A percentile compares a stretch with the other conserved stretches of the same genome.
phyloP scores from a whole-genome alignment of 2,797 vertebrate species.

The Myotis myotis region DNA sequence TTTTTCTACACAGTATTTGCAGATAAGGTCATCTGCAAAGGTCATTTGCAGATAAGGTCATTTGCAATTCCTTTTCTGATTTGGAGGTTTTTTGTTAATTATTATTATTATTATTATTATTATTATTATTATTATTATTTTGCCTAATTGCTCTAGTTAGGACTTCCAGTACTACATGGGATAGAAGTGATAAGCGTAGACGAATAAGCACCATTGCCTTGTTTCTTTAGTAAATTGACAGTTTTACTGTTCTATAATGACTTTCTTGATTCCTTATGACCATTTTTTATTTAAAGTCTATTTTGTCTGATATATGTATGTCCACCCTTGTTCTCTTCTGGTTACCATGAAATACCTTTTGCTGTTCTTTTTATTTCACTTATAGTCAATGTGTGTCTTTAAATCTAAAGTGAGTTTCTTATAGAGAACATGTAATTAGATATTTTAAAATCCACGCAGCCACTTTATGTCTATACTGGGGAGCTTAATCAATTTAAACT shows the following conservation, averaged over 20 bases:
- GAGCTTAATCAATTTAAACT: not conserved
- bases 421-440: not conserved
- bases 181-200: not conserved
- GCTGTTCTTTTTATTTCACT: not conserved
- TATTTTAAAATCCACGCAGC: not conserved
- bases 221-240: not conserved
- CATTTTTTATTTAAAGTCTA: not conserved
- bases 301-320: not conserved
- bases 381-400: not conserved
- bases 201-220: not conserved
- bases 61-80: not conserved
- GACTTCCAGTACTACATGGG: not conserved
- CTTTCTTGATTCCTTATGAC: not conserved
- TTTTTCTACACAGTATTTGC: not conserved
- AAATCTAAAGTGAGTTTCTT: not conserved
- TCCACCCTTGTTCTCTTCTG: not conserved
- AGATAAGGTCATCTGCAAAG: not conserved
- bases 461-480: not conserved
- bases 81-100: not conserved
- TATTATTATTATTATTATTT: not conserved
- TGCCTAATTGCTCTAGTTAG: not conserved
- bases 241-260: not conserved
- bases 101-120: not conserved
- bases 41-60: not conserved
- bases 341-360: not conserved